Percentiles rank a stretch among this genome's conserved stretches.
These are phyloP conservation scores for Drosophila lowei DNA, from an alignment of 1,140 invertebrate genomes.

Conservation along the genomic window DNA sequence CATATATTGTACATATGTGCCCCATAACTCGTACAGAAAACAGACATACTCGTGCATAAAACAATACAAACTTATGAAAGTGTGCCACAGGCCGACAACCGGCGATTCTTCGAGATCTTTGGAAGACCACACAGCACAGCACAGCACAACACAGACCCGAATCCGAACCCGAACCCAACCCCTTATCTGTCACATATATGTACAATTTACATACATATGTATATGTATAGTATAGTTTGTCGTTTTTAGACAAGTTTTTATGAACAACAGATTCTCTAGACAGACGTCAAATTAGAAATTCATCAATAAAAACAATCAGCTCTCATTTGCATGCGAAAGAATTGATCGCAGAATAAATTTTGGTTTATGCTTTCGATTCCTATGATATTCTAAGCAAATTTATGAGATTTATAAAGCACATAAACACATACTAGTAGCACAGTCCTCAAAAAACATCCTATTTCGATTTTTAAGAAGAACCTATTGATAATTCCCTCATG, in stretches of 20 bases:
- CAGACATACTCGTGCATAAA: conserved; percentile 30
- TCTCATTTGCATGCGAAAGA: conserved; percentile 24
- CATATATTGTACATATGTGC: conserved; percentile 1
- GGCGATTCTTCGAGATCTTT: conserved; percentile 12
- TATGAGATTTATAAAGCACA: too few relatives aligned
- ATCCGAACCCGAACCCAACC: too few relatives aligned
- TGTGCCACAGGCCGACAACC: conserved; percentile 50
- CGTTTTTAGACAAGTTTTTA: conserved; percentile 15
- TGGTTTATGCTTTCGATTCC: neutral
- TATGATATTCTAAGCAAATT: too few relatives aligned
- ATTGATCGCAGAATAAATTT: conserved; percentile 24
- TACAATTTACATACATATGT: too few relatives aligned
- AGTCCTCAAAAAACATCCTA: neutral
- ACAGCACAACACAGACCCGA: neutral
- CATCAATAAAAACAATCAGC: conserved; percentile 54
- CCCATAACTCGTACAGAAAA: conserved; percentile 12
- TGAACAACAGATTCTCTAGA: conserved; percentile 5
- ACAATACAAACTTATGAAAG: conserved; percentile 59
- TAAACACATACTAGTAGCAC: too few relatives aligned
- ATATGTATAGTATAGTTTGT: too few relatives aligned
- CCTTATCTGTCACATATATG: conserved; percentile 25
- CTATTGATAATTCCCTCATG: neutral
- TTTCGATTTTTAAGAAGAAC: conserved; percentile 10
- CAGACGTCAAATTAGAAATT: conserved; percentile 44
- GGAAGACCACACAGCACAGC: neutral